Evolutionary conservation across 2,888 invertebrate species (phyloP).

Genomic region (Drosophila mimica): DNA sequence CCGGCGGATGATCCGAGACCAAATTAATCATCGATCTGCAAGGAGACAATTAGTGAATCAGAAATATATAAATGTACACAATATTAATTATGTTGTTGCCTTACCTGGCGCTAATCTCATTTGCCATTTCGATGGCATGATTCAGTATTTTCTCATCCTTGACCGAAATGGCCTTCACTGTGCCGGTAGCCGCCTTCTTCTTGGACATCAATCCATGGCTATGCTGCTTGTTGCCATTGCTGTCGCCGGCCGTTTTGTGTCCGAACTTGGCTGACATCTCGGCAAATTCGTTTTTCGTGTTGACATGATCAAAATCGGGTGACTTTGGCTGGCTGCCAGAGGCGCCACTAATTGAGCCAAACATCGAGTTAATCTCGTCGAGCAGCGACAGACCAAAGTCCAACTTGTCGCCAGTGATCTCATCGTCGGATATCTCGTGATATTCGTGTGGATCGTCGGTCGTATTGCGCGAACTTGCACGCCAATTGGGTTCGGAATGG

Average conservation of each 20-base stretch:
- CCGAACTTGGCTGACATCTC: constrained; percentile 87
- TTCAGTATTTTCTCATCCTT: constrained; percentile 96
- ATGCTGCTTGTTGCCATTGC: constrained; percentile 79
- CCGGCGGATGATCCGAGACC: constrained; percentile 86
- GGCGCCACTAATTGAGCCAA: constrained; percentile 87
- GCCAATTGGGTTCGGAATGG: constrained; percentile 60
- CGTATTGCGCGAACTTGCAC: constrained; percentile 62
- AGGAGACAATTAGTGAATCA: constrained; percentile 17
- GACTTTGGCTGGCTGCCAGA: constrained; percentile 83
- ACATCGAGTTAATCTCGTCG: constrained; percentile 96
- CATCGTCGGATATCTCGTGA: constrained; percentile 93
- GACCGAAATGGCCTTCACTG: constrained; percentile 94
- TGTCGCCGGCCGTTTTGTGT: constrained; percentile 71
- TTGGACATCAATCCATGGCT: constrained; percentile 69
- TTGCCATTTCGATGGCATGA: constrained; percentile 96
- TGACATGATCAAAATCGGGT: constrained; percentile 86
- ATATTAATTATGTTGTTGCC: too few relatives aligned
- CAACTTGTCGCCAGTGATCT: constrained; percentile 86
- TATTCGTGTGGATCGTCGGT: constrained; percentile 88
- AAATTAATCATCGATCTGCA: constrained; percentile 88
- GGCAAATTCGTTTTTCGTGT: constrained; percentile 89
- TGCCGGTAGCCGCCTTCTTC: constrained; percentile 84
- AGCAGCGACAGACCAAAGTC: constrained; percentile 95
- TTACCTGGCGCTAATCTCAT: constrained; percentile 93
- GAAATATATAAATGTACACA: not conserved